Evolutionary conservation across 2,797 vertebrate genomes (phyloP), one percentile per base, ranked within the genome.

Genomic region (Rhabdophis nuchalis): DNA sequence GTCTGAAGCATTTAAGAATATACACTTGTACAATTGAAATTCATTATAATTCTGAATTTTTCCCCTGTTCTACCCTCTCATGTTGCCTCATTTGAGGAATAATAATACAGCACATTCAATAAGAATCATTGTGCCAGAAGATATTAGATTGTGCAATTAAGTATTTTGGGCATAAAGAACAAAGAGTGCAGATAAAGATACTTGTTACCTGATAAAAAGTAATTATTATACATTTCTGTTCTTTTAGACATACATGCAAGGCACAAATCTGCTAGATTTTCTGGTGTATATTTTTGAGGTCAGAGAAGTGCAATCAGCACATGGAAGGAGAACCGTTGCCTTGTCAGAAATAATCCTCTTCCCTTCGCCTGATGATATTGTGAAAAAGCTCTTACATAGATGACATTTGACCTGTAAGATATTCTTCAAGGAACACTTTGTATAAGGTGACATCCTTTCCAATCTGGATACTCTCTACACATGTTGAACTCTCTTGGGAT

Each of bases 231-330:
- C 4, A 46, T 82, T 25, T 82, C 12, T 41, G 27, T 77, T 0
- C 1, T 72, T 41, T 36, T 72, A 50, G 10, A 57, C 29, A 85
- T 36, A 23, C 16, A 92, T 82, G 3, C 4, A 93, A 91, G 91
- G 68, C 29, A 68, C 32, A 90, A 6, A 86, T 85, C 36, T 92
- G 54, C 77, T 89, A 86, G 25, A 13, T 58, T 72, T 86, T 89
- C 90, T 89, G 92, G 87, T 93, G 53, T 32, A 9, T 10, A 18
- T 88, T 18, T 92, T 93, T 90, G 82, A 36, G 91, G 90, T 94
- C 89, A 72, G 88, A 93, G 95, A 95, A 93, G 94, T 85, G 86
- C 68, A 5, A 90, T 95, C 91, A 41, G 52, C 89, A 93, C 88
- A 96, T 86, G 72, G 92, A 41, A 68, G 12, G n/a, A 32, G 16